Percentiles rank a stretch among this genome's conserved stretches.
Evolutionary conservation across 2,113 vertebrate species (phyloP).

Genomic region (Naja naja): DNA sequence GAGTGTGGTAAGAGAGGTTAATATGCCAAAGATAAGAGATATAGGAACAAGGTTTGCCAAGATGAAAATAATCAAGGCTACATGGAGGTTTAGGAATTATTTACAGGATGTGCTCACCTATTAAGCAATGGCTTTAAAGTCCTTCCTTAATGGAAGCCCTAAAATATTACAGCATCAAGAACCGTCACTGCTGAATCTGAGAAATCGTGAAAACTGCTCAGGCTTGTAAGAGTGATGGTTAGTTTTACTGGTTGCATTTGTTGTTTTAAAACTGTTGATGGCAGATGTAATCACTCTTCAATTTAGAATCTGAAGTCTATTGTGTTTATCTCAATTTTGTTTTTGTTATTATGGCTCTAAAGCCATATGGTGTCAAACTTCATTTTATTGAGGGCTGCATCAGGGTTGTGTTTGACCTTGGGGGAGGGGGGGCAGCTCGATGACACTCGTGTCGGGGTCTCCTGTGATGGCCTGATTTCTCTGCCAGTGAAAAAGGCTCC

Average conservation of each 20-base stretch:
- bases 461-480: too few relatives aligned
- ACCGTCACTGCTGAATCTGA: background rate
- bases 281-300: background rate
- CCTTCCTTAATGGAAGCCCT: background rate
- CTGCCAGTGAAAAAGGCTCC: too few relatives aligned
- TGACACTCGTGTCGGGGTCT: accelerated
- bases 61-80: background rate
- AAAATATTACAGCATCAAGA: background rate
- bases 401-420: too few relatives aligned
- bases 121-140: background rate
- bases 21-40: background rate
- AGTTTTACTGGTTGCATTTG: background rate
- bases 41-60: background rate
- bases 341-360: background rate
- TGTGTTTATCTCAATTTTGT: background rate
- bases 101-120: background rate
- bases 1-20: background rate
- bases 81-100: background rate
- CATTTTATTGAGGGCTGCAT: too few relatives aligned
- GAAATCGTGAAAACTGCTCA: background rate
- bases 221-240: background rate
- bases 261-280: background rate
- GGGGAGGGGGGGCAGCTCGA: too few relatives aligned
- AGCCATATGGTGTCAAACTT: too few relatives aligned
- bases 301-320: background rate